Evolutionary conservation across 1,140 invertebrate species (phyloP).

Genomic region (Drosophila trapezifrons): DNA sequence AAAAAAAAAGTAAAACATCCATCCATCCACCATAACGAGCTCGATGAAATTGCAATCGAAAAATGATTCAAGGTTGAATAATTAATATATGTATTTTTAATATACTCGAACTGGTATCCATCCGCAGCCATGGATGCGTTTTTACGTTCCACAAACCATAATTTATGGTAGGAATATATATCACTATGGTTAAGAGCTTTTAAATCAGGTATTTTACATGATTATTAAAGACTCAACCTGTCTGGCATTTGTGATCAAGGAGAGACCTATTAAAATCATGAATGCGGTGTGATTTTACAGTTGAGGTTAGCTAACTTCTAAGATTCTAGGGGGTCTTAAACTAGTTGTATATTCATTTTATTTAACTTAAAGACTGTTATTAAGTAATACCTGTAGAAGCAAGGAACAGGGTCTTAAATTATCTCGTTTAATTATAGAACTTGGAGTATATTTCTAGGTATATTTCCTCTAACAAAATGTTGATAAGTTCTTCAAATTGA

Average conservation of each 20-base stretch:
- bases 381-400: neutral
- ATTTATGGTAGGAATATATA: neutral
- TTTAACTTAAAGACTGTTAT: neutral
- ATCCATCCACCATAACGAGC: conserved; percentile 1
- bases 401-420: neutral
- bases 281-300: neutral
- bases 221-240: neutral
- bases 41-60: conserved; percentile 23
- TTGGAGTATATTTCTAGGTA: neutral
- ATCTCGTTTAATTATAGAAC: neutral
- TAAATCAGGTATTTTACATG: conserved; percentile 1
- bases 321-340: neutral
- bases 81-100: conserved; percentile 23
- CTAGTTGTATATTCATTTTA: neutral
- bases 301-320: neutral
- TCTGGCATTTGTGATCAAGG: neutral
- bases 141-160: neutral
- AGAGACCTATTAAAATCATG: neutral
- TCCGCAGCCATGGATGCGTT: neutral
- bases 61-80: conserved; percentile 39
- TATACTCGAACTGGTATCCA: conserved; percentile 5
- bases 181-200: neutral
- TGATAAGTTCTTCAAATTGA: too few species aligned
- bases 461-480: too few species aligned
- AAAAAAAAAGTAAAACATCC: conserved; percentile 4